A percentile compares a stretch with the other conserved stretches of the same genome.
Evolutionary conservation across 2,113 vertebrate genomes (phyloP).

Genomic region (Stercorarius parasiticus): DNA sequence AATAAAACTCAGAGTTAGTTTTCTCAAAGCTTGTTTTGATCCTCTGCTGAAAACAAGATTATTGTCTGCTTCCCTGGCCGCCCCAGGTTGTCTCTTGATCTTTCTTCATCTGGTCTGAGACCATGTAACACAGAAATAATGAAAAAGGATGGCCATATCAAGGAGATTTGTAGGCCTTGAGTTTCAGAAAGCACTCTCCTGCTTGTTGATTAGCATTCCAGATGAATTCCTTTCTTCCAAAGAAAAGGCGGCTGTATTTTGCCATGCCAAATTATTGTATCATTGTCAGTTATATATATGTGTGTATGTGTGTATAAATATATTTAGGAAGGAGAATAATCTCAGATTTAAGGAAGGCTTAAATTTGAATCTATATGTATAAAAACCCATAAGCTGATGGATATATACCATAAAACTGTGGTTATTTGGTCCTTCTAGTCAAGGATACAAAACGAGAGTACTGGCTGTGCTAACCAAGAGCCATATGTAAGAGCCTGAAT

Average conservation of each 20-base stretch:
- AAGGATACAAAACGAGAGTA: not conserved
- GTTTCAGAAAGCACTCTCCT: not conserved
- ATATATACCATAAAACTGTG: not conserved
- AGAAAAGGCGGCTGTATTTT: not conserved
- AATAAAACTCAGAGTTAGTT: slow-evolving; percentile 7
- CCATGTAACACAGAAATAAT: not conserved
- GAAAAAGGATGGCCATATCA: not conserved
- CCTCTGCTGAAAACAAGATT: slow-evolving; percentile 32
- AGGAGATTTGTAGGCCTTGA: not conserved
- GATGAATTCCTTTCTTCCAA: not conserved
- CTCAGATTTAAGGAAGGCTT: not conserved
- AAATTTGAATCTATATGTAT: not conserved
- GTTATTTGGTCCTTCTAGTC: not conserved
- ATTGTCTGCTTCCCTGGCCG: not conserved
- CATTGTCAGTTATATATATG: not conserved
- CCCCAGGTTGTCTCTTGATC: not conserved
- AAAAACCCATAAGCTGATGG: not conserved
- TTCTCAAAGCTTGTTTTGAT: slow-evolving; percentile 31
- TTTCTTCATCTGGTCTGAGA: not conserved
- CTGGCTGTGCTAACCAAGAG: not conserved
- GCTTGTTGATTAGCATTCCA: not conserved
- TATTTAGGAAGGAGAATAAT: not conserved
- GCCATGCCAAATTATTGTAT: not conserved
- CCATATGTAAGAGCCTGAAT: not conserved
- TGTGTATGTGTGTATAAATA: not conserved